phyloP scores from a whole-genome alignment of 2,797 vertebrate genomes.

The Hydrophis major region DNA sequence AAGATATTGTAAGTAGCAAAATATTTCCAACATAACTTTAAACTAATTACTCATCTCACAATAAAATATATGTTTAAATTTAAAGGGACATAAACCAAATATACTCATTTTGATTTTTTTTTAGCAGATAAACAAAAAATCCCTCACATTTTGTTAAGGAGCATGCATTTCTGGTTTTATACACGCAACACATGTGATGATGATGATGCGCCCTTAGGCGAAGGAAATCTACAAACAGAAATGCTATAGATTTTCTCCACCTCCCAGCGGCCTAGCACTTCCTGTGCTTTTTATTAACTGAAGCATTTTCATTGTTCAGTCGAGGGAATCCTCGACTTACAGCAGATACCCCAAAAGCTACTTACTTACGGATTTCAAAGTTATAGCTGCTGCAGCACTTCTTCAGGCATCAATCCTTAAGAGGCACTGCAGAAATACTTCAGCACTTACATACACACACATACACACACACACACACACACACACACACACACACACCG shows the following conservation, averaged over 20 bases:
- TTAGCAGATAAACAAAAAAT: not conserved
- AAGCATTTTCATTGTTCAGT: not conserved
- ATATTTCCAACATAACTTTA: conserved; percentile 31
- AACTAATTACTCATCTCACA: not conserved
- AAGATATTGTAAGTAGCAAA: conserved; percentile 90
- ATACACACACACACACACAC: no score
- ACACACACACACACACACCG: no score
- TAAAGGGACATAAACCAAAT: not conserved
- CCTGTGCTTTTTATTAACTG: not conserved
- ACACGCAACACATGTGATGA: not conserved
- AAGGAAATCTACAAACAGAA: not conserved
- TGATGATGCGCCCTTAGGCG: not conserved
- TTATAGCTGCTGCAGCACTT: not conserved
- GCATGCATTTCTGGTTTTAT: not conserved
- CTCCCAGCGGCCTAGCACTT: not conserved
- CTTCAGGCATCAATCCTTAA: not conserved
- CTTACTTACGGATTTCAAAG: not conserved
- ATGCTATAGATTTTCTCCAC: not conserved
- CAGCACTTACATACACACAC: not conserved
- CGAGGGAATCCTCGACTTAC: not conserved
- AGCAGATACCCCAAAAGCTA: not conserved
- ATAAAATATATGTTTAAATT: not conserved
- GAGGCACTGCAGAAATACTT: not conserved
- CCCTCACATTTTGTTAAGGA: not conserved
- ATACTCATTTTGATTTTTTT: not conserved